Evolutionary conservation across 92 coral and sea anemone species (phyloP), one percentile per base, ranked within the genome.

Genomic region (Muricea muricata): DNA sequence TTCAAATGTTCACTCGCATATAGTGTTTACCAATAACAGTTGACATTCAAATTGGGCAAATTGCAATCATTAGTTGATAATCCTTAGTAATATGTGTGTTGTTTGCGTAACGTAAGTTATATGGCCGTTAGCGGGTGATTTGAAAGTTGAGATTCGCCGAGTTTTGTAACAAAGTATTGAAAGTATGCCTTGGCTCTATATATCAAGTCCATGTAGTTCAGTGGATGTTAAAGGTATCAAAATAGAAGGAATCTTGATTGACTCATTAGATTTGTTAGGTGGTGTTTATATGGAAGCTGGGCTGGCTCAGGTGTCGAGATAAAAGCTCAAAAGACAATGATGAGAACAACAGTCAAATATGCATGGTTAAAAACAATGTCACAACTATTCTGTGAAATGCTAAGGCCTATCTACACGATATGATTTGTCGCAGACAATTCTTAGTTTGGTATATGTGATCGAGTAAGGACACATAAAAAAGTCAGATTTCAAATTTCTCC

Each of bases 11-110:
- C 10, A 32, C 74, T 81, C 17, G 73, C 50, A 60, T 47, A 56
- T 65, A n/a, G 13, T 26, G 78, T 57, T 41, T 46, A 75, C 12
- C 40, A 26, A 35, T 25, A 31, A 66, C 32, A 45, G 35, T 48
- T 75, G 81, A 52, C 60, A 52, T 52, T 52, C 60, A 52, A 52
- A 52, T 52, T 52, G 60, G 0, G 20, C 60, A 52, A 52, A 52
- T 52, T 52, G 60, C 21, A 52, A 18, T 20, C 8, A 52, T 52
- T 52, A 18, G 26, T 52, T 25, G 7, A 52, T 52, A 52, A 52
- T 52, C 60, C 1, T 52, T 52, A 25, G 60, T 52, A 52, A 52
- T 52, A 18, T 17, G 3, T 52, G 18, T 13, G 20, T 52, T 52
- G 26, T 52, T 52, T 52, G 60, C 20, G 60, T 25, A 52, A 20